phyloP scores from a whole-genome alignment of 1,140 invertebrate genomes.

The Steinernema feltiae region DNA sequence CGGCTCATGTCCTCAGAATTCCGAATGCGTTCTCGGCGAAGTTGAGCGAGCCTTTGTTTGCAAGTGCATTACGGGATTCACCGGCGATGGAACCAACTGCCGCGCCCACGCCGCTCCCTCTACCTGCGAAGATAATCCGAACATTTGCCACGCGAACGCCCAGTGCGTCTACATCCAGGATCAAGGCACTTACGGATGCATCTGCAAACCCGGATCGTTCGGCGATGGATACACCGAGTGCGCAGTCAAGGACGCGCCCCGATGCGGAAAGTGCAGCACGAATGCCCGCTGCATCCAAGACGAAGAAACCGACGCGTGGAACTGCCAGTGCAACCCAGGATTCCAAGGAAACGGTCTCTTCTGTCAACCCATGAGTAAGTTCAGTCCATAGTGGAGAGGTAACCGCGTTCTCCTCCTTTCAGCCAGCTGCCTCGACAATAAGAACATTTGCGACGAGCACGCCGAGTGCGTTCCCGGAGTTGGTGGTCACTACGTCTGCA shows the following conservation, averaged over 20 bases:
- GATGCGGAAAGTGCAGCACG: slow-evolving; percentile 48
- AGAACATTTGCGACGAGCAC: slow-evolving; percentile 54
- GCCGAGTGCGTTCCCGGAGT: slow-evolving; percentile 59
- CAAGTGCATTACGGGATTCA: slow-evolving; percentile 60
- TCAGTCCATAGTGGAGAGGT: neutral
- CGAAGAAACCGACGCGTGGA: slow-evolving; percentile 26
- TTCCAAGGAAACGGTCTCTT: slow-evolving; percentile 68
- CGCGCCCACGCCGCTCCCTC: slow-evolving; percentile 55
- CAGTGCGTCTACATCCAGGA: slow-evolving; percentile 66
- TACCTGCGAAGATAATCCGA: slow-evolving; percentile 54
- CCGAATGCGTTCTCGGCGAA: slow-evolving; percentile 38
- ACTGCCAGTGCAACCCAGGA: slow-evolving; percentile 61
- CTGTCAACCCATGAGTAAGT: slow-evolving; percentile 66
- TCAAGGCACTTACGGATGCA: slow-evolving; percentile 64
- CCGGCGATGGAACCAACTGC: slow-evolving; percentile 70
- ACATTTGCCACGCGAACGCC: slow-evolving; percentile 62
- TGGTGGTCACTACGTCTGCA: slow-evolving; percentile 57
- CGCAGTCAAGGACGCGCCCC: slow-evolving; percentile 42
- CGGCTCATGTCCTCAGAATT: slow-evolving; percentile 33
- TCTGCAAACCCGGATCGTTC: slow-evolving; percentile 70
- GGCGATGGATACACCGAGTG: slow-evolving; percentile 67
- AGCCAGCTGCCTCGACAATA: slow-evolving; percentile 48
- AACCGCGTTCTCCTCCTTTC: slow-evolving; percentile 20
- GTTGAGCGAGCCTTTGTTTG: slow-evolving; percentile 51
- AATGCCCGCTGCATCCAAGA: slow-evolving; percentile 58